Conservation (phyloP, 2,888 invertebrate species). For the Dynastes grantii region DNA sequence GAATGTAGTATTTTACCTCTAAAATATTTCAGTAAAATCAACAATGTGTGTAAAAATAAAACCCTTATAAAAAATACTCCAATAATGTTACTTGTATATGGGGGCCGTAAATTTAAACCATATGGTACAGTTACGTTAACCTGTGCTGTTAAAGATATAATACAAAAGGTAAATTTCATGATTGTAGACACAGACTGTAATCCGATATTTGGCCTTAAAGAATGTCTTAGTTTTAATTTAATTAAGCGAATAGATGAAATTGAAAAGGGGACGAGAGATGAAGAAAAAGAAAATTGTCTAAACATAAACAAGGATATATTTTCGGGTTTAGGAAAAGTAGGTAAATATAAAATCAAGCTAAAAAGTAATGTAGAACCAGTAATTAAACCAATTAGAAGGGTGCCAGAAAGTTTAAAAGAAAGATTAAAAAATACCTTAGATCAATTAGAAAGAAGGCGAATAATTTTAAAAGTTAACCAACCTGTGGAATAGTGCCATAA, state of each 20-base stretch:
- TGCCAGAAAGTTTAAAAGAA: not conserved
- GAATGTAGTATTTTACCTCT: not conserved
- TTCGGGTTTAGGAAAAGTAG: slow-evolving; percentile 9
- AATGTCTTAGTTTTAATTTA: too few relatives aligned
- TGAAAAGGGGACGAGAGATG: too few relatives aligned
- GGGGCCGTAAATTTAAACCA: not conserved
- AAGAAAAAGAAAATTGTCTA: not conserved
- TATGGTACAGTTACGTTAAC: not conserved
- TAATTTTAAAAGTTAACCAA: slow-evolving; percentile 2
- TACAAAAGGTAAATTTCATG: too few relatives aligned
- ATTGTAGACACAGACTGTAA: too few relatives aligned
- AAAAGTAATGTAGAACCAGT: not conserved
- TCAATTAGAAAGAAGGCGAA: not conserved
- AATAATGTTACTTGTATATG: not conserved
- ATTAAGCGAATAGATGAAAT: too few relatives aligned
- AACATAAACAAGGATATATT: not conserved
- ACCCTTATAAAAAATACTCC: not conserved
- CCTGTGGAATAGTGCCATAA: not conserved
- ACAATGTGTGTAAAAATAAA: not conserved
- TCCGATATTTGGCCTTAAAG: too few relatives aligned
- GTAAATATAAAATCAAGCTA: not conserved
- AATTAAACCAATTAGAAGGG: not conserved
- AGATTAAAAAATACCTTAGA: not conserved
- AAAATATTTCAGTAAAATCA: too few relatives aligned
- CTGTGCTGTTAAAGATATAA: not conserved